These are phyloP conservation scores for Oryzias curvinotus DNA, from an alignment of 2,113 vertebrate species.

Conservation along the genomic window DNA sequence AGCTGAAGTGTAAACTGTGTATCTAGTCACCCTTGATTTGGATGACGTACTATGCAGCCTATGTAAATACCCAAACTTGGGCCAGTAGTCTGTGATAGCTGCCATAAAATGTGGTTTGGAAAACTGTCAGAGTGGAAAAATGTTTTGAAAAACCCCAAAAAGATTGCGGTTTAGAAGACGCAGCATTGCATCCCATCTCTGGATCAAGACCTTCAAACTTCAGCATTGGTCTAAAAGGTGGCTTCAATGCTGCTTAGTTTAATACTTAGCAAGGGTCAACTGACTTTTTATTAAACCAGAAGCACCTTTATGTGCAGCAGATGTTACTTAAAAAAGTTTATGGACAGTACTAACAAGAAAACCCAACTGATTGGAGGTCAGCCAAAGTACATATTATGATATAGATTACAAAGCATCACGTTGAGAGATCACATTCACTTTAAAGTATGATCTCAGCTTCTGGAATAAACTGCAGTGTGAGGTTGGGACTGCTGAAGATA, in stretches of 20 bases:
- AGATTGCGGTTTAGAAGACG: slow-evolving; percentile 7
- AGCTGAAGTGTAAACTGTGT: slow-evolving; percentile 14
- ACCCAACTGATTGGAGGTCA: no score
- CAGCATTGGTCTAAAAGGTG: slow-evolving; percentile 4
- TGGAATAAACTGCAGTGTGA: no score
- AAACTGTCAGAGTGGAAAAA: slow-evolving; percentile 39
- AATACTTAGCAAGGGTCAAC: neutral
- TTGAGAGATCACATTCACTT: no score
- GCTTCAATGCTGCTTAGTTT: neutral
- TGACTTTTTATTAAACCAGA: no score
- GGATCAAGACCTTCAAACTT: slow-evolving; percentile 7
- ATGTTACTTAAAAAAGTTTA: no score
- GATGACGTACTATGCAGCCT: slow-evolving; percentile 2
- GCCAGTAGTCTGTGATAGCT: slow-evolving; percentile 18
- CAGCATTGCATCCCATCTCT: slow-evolving; percentile 12
- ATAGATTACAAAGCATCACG: no score
- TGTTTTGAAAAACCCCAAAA: slow-evolving; percentile 34
- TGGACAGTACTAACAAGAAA: no score
- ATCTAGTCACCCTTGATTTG: slow-evolving; percentile 10
- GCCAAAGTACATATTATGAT: no score
- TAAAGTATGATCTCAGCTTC: no score
- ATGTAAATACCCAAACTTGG: slow-evolving; percentile 26
- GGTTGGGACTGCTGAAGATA: no score
- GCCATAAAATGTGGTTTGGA: slow-evolving; percentile 47
- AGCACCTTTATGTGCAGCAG: no score